Evolutionary conservation across 2,888 invertebrate genomes (phyloP), one percentile per base, ranked within the genome.

Genomic region (Iphiclides podalirius): DNA sequence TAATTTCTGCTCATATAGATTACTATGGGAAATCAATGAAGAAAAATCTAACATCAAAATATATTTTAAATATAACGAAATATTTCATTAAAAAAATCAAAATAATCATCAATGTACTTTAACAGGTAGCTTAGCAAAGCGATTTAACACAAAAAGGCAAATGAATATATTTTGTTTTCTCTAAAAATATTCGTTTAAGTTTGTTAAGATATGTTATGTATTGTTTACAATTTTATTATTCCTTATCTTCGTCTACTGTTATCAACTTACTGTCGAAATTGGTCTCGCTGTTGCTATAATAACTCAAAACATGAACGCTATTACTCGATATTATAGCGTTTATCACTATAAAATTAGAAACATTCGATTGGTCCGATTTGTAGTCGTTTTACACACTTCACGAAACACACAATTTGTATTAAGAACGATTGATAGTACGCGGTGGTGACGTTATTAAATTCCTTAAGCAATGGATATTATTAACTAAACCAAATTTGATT

Each of bases 161-260:
- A 26, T 38, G 4, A 28, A 38, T 12, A 33, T 31, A 17, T 40
- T 40, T 71, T 76, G 73, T 77, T 78, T 69, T 77, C 75, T 77
- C 75, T 77, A 78, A 79, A 75, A 78, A 75, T 63, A 66, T 59
- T 75, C 63, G 60, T 56, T n/a, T 55, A 60, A 75, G 72, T 79
- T 78, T 77, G 76, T 78, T 77, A 73, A 64, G 69, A 72, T 72
- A 68, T 66, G 62, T 59, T 63, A 61, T 64, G 67, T 68, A 78
- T 80, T 86, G 81, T 87, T 87, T 84, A 86, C 79, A 82, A 79
- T 77, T 59, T 59, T 60, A 58, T 61, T 72, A 72, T 75, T 76
- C 66, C 73, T 82, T 85, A 84, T 84, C 82, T 63, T 57, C 64
- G 61, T 73, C 66, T 66, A 65, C 72, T 70, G 74, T 81, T 82